Percentiles rank a stretch among this genome's conserved stretches.
Evolutionary conservation across 2,888 invertebrate genomes (phyloP).

Genomic region (Troides aeacus): DNA sequence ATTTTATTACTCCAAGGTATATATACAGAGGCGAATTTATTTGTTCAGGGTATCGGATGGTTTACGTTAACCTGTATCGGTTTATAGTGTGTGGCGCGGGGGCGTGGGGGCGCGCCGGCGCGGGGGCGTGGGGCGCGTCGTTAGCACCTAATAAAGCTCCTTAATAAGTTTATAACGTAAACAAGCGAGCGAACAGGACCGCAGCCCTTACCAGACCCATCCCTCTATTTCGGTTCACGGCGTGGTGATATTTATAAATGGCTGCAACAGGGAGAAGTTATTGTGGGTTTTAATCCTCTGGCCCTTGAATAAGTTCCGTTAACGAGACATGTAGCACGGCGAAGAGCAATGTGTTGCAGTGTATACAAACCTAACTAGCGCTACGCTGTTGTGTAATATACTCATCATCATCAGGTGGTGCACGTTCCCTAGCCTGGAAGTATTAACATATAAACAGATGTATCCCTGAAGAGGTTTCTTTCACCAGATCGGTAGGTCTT

Average conservation of each 20-base stretch:
- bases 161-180: constrained; percentile 41
- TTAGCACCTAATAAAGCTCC: constrained; percentile 58
- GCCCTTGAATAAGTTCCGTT: not conserved
- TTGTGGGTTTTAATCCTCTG: not conserved
- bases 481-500: too few relatives aligned
- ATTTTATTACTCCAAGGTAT: constrained; percentile 14
- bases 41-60: not conserved
- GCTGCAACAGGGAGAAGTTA: too few relatives aligned
- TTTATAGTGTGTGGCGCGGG: constrained; percentile 14
- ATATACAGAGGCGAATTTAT: not conserved
- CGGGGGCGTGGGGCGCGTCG: constrained; percentile 47
- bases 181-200: constrained; percentile 45
- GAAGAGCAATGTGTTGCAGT: too few relatives aligned
- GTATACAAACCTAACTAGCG: too few relatives aligned
- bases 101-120: too few relatives aligned
- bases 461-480: too few relatives aligned
- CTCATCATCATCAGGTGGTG: too few relatives aligned
- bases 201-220: constrained; percentile 17
- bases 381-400: too few relatives aligned
- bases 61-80: not conserved
- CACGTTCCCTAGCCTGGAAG: too few relatives aligned
- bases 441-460: too few relatives aligned
- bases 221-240: constrained; percentile 25
- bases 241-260: constrained; percentile 4
- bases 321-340: too few relatives aligned